phyloP scores from a whole-genome alignment of 2,797 vertebrate genomes.

The Rhinogobio ventralis region DNA sequence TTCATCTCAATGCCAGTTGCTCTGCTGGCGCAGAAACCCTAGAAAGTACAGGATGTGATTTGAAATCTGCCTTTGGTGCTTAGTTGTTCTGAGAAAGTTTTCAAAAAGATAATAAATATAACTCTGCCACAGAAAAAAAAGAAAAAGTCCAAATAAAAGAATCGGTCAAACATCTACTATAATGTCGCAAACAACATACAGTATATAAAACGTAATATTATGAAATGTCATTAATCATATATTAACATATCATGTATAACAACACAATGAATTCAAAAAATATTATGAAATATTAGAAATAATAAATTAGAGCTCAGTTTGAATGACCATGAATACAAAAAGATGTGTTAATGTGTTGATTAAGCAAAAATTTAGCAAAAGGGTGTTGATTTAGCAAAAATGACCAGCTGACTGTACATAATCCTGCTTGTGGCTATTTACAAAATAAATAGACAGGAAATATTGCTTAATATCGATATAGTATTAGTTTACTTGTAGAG shows the following conservation, averaged over 20 bases:
- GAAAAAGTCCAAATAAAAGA: background rate
- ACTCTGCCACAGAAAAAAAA: background rate
- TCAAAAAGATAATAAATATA: background rate
- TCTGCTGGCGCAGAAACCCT: background rate
- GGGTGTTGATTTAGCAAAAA: background rate
- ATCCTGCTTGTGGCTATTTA: background rate
- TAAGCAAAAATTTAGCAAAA: too few species aligned
- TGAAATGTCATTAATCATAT: background rate
- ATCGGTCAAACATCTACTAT: background rate
- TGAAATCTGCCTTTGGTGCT: background rate
- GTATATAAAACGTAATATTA: background rate
- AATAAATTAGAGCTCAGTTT: background rate
- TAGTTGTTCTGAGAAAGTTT: background rate
- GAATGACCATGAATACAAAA: background rate
- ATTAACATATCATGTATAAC: too few species aligned
- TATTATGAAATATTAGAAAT: background rate
- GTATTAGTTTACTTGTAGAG: background rate
- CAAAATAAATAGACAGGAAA: background rate
- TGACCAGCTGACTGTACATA: background rate
- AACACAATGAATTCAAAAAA: background rate
- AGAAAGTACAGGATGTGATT: background rate
- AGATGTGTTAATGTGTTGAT: background rate
- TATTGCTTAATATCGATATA: background rate
- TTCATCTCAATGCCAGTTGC: background rate
- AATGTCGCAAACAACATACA: too few species aligned